Conservation (phyloP, 2,888 invertebrate genomes). For the Sialis fuliginosa region DNA sequence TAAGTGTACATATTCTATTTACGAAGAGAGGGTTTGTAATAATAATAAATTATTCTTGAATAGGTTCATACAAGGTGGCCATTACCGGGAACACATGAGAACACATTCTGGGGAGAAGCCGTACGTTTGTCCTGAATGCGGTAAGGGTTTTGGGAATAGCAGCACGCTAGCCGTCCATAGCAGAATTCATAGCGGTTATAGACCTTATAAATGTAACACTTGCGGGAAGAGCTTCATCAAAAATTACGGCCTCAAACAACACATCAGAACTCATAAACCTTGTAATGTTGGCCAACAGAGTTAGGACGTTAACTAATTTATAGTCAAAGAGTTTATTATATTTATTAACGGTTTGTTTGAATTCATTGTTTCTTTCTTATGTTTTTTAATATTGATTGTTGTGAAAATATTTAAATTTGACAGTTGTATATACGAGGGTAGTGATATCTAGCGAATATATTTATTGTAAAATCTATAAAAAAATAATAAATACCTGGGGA, state of each 20-base stretch:
- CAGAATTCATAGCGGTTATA: conserved; percentile 10
- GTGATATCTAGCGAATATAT: too few species aligned
- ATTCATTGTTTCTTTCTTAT: not conserved
- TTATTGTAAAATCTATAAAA: too few species aligned
- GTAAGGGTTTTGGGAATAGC: conserved; percentile 11
- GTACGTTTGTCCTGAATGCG: conserved; percentile 13
- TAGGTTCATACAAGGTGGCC: conserved; percentile 3
- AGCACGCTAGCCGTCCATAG: conserved; percentile 10
- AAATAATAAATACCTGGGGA: too few species aligned
- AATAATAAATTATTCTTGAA: too few species aligned
- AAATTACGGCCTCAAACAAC: conserved; percentile 9
- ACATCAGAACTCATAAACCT: conserved; percentile 7
- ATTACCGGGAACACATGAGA: conserved; percentile 10
- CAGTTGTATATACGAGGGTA: too few species aligned
- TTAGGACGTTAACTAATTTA: not conserved
- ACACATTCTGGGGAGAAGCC: conserved; percentile 16
- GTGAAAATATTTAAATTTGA: too few species aligned
- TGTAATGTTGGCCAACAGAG: conserved; percentile 2
- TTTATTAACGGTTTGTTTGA: not conserved
- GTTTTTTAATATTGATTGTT: not conserved
- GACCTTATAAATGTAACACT: conserved; percentile 10
- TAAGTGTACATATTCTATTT: not conserved
- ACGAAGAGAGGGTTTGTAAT: not conserved
- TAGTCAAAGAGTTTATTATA: not conserved
- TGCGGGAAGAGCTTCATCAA: conserved; percentile 12